Evolutionary conservation across 2,113 vertebrate genomes (phyloP).

Genomic region (Thalassoma bifasciatum): DNA sequence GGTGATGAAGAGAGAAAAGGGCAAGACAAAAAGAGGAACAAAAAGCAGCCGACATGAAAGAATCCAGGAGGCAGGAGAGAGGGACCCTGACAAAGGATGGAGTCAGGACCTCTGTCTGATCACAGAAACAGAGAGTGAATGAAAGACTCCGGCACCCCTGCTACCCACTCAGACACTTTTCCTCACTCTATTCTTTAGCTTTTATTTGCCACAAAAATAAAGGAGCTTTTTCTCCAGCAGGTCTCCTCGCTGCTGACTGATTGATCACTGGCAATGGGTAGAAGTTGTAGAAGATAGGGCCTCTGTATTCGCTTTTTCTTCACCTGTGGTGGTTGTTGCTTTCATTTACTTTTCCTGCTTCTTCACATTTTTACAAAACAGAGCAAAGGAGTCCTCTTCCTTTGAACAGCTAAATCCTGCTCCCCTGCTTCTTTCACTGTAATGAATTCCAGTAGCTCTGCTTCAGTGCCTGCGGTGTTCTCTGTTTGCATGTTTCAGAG

Average conservation of each 20-base stretch:
- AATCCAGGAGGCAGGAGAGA: constrained; percentile 36
- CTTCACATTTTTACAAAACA: constrained; percentile 1
- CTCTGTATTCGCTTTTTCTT: constrained; percentile 40
- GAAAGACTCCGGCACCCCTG: constrained; percentile 22
- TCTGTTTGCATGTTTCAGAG: too few species aligned
- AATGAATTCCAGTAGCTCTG: too few species aligned
- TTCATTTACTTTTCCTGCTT: neutral
- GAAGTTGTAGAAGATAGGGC: constrained; percentile 36
- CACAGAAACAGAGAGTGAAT: constrained; percentile 39
- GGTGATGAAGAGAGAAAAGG: constrained; percentile 40
- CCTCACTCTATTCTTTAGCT: constrained; percentile 33
- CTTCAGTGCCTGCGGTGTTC: too few species aligned
- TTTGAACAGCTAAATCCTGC: too few species aligned
- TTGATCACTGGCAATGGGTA: constrained; percentile 49
- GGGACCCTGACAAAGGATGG: constrained; percentile 42
- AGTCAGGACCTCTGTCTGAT: constrained; percentile 62
- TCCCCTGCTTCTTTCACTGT: too few species aligned
- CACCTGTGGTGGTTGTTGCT: constrained; percentile 7
- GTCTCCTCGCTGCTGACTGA: constrained; percentile 32
- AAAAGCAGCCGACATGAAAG: constrained; percentile 66
- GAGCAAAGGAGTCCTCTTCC: neutral
- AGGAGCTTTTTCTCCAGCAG: constrained; percentile 39
- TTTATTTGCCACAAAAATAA: constrained; percentile 56
- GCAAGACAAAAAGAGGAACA: constrained; percentile 55
- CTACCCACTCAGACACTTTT: constrained; percentile 6